Conservation (phyloP, 2,113 vertebrate genomes). For the Nothocercus nigrocapillus region DNA sequence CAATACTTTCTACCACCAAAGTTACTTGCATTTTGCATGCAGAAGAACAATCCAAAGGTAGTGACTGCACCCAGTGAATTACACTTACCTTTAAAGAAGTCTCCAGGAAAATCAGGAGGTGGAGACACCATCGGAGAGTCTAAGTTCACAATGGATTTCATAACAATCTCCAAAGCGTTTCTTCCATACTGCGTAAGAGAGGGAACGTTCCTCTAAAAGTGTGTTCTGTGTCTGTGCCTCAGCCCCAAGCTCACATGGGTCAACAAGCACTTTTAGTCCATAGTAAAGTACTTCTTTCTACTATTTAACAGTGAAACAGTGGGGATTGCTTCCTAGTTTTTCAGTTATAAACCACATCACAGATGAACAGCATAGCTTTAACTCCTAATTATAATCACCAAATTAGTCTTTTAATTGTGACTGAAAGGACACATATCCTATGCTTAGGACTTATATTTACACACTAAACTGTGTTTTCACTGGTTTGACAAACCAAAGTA, state of each 20-base stretch:
- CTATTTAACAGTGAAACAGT: background rate
- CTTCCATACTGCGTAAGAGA: conserved; percentile 88
- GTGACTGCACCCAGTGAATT: background rate
- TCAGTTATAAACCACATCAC: background rate
- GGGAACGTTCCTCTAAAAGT: background rate
- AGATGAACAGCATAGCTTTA: background rate
- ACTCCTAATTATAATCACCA: background rate
- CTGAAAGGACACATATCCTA: background rate
- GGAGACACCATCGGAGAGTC: conserved; percentile 92
- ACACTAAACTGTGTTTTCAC: fast-evolving
- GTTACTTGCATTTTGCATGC: background rate
- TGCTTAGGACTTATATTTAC: background rate
- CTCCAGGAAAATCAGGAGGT: conserved; percentile 91
- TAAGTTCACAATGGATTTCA: conserved; percentile 98
- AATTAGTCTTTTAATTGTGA: background rate
- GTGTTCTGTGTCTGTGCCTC: background rate
- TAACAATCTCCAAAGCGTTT: conserved; percentile 97
- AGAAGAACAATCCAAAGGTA: background rate
- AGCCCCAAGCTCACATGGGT: background rate
- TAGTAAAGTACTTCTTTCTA: background rate
- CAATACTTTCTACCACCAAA: background rate
- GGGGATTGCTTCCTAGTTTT: background rate
- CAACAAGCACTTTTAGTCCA: background rate
- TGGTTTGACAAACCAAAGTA: background rate
- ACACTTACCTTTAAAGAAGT: conserved; percentile 95